Evolutionary conservation across 2,888 invertebrate species (phyloP), one percentile per base, ranked within the genome.

Genomic region (Zeuzera pyrina): DNA sequence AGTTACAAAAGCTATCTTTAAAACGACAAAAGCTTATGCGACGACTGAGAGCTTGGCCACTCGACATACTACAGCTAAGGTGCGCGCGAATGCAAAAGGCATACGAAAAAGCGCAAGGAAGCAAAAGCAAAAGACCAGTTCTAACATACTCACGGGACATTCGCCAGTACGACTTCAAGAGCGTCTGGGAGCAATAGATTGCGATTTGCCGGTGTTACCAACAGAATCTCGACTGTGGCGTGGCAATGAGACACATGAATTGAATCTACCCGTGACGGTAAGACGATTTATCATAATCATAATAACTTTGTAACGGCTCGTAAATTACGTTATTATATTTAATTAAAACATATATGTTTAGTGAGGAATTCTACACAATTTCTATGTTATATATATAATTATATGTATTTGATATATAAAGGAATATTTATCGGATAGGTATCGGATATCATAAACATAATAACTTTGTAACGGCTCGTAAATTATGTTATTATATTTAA

Each of bases 221-320:
- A 79, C 84, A 41, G 88, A 88, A 53, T 88, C 89, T 28, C 85
- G 87, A 41, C 72, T 89, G 43, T 90, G 90, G 90, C 86, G 89
- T 28, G 89, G 89, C 51, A 90, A 90, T 57, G 89, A 90, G 61
- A 90, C 90, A 10, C 90, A 89, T 54, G 89, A 90, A 59, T 76
- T 90, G 46, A 84, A 86, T 50, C 71, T 90, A 33, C 89, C 90
- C 13, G 83, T 87, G 58, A 87, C 85, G 83, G 90, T 90, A 74
- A 88, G 86, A 19, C n/a, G n/a, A n/a, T n/a, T n/a, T n/a, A n/a
- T n/a, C n/a, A n/a, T n/a, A n/a, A n/a, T n/a, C n/a, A n/a, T n/a
- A n/a, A n/a, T n/a, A n/a, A n/a, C n/a, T n/a, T n/a, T n/a, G n/a
- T n/a, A n/a, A n/a, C n/a, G n/a, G n/a, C n/a, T n/a, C n/a, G n/a